These are phyloP conservation scores for Anoplolepis gracilipes DNA, from an alignment of 1,140 invertebrate species.

Conservation along the genomic window DNA sequence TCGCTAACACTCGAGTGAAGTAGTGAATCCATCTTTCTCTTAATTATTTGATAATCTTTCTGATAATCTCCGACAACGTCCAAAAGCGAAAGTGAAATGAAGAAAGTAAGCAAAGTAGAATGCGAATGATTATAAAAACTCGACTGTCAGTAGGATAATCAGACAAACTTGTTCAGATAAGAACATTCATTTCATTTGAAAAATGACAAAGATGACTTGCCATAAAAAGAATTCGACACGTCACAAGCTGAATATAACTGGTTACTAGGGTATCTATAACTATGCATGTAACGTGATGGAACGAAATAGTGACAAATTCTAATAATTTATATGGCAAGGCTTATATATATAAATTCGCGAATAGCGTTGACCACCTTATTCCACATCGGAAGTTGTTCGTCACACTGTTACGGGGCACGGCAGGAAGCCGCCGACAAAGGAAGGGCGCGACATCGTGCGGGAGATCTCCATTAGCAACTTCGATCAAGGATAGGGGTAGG, in stretches of 20 bases:
- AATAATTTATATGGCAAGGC: not conserved
- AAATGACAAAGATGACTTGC: too few relatives aligned
- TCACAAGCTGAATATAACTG: not conserved
- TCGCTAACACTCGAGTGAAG: too few relatives aligned
- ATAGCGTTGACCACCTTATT: not conserved
- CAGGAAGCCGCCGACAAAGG: constrained; percentile 38
- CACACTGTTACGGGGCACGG: not conserved
- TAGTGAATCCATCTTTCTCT: too few relatives aligned
- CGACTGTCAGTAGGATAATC: too few relatives aligned
- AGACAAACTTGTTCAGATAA: too few relatives aligned
- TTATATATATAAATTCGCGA: not conserved
- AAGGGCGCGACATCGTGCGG: constrained; percentile 39
- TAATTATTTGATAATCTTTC: too few relatives aligned
- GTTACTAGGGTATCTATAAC: not conserved
- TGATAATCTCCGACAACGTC: too few relatives aligned
- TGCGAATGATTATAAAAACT: too few relatives aligned
- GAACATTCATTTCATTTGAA: too few relatives aligned
- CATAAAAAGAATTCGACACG: not conserved
- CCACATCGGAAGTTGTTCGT: constrained; percentile 1
- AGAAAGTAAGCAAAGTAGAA: too few relatives aligned
- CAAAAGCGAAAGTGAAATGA: too few relatives aligned
- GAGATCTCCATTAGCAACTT: constrained; percentile 60
- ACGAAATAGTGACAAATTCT: not conserved
- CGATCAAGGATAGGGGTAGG: constrained; percentile 43
- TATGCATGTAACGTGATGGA: not conserved